Evolutionary conservation across 2,888 invertebrate species (phyloP), one percentile per base, ranked within the genome.

Genomic region (Agrilus cyanescens): DNA sequence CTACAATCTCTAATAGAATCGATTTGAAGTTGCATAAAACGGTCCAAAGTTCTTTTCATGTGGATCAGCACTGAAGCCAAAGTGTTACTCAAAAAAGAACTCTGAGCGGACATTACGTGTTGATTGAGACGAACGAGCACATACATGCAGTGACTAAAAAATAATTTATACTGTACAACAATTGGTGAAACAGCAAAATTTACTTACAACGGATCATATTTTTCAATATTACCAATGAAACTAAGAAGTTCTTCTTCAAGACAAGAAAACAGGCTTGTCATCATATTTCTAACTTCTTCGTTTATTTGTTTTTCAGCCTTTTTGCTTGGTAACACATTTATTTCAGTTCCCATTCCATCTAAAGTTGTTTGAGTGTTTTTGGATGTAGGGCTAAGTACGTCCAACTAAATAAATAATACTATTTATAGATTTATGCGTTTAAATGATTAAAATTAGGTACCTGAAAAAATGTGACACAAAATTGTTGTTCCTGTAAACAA

Each of bases 401-500:
- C 66, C 39, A 67, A 57, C 67, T 89, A 82, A 63, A 94, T 87
- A 69, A 91, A 91, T 46, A 78, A 74, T 30, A 84, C n/a, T 25
- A 32, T 30, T 12, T 29, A 16, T 33, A 36, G 1, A n/a, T n/a
- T n/a, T n/a, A n/a, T n/a, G n/a, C n/a, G n/a, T n/a, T n/a, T n/a
- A n/a, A 20, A 30, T 36, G 37, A 8, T 12, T 10, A 40, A 40
- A 46, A 46, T 31, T 18, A n/a, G n/a, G n/a, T n/a, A 63, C 63
- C 65, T 88, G 86, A 64, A 97, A 91, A 70, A 96, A 97, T 47
- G 80, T 75, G 13, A 87, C 80, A 63, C 94, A 95, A 68, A 97
- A 97, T 53, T 90, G 85, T 68, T 96, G 95, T 65, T 97, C 97
- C 16, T 88, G 85, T 50, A 94, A 74, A 61, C 95, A 94, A 42